A percentile compares a stretch with the other conserved stretches of the same genome.
Conservation (phyloP, 2,888 invertebrate genomes). For the Drosophila siamana region DNA sequence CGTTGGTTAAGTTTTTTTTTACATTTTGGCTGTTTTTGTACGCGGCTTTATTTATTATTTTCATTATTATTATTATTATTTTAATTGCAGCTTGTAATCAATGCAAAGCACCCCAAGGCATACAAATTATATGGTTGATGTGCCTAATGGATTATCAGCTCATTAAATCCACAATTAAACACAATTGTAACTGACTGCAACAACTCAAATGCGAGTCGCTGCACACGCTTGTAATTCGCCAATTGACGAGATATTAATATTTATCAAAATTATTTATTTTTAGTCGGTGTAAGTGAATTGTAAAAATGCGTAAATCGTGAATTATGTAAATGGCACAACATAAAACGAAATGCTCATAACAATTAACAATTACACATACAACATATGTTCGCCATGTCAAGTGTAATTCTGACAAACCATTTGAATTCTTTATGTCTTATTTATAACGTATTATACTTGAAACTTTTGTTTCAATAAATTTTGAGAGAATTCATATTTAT, state of each 20-base stretch:
- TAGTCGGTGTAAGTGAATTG: not conserved
- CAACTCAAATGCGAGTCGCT: conserved; percentile 5
- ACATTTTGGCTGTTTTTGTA: conserved; percentile 10
- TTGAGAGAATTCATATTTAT: too few relatives aligned
- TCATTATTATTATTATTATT: conserved; percentile 62
- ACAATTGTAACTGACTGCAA: not conserved
- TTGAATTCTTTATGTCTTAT: too few relatives aligned
- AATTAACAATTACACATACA: too few relatives aligned
- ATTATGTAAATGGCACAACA: not conserved
- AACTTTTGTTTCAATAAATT: too few relatives aligned
- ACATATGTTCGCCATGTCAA: too few relatives aligned
- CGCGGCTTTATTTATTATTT: conserved; percentile 63
- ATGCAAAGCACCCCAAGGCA: conserved; percentile 55
- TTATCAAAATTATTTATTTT: not conserved
- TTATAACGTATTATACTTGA: too few relatives aligned
- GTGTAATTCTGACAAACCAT: too few relatives aligned
- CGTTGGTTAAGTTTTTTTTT: conserved; percentile 58
- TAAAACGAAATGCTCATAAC: not conserved
- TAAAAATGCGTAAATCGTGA: not conserved
- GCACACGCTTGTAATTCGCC: conserved; percentile 22
- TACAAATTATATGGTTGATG: conserved; percentile 49
- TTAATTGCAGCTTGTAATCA: conserved; percentile 63
- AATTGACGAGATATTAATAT: not conserved
- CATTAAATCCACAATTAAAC: conserved; percentile 45
- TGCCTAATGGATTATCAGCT: conserved; percentile 52